Percentiles rank a stretch among this genome's conserved stretches.
Evolutionary conservation across 1,140 invertebrate species (phyloP).

Genomic region (Aphidius ervi): DNA sequence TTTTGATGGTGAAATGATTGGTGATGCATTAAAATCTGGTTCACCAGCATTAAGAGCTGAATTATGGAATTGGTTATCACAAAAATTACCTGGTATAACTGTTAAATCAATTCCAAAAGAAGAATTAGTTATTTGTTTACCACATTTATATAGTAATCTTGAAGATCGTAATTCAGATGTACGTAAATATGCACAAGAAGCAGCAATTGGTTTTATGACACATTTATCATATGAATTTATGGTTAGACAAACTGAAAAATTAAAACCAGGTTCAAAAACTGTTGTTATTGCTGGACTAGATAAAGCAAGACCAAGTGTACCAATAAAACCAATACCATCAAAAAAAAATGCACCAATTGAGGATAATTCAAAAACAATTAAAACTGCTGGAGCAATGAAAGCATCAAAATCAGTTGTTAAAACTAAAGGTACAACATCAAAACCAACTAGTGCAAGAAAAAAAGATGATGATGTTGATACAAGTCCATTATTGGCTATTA

Average conservation of each 20-base stretch:
- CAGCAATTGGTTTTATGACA: conserved; percentile 87
- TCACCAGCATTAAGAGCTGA: conserved; percentile 78
- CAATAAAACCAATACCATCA: conserved; percentile 72
- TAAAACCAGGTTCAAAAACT: conserved; percentile 84
- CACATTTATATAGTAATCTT: conserved; percentile 75
- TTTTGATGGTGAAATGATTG: conserved; percentile 85
- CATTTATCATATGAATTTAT: conserved; percentile 84
- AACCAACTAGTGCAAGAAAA: conserved; percentile 58
- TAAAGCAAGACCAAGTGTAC: conserved; percentile 79
- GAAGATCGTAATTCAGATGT: conserved; percentile 91
- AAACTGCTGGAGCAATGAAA: conserved; percentile 54
- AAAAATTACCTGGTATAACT: conserved; percentile 70
- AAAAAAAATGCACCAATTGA: conserved; percentile 55
- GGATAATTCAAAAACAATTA: conserved; percentile 52
- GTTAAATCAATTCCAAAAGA: conserved; percentile 73
- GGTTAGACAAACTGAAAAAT: conserved; percentile 71
- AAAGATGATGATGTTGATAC: conserved; percentile 85
- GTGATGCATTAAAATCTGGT: conserved; percentile 78
- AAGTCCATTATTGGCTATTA: conserved; percentile 75
- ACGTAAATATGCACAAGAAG: conserved; percentile 83
- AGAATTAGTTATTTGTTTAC: conserved; percentile 75
- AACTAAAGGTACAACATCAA: conserved; percentile 34
- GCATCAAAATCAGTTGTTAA: conserved; percentile 41
- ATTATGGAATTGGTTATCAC: conserved; percentile 79
- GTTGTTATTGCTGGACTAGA: conserved; percentile 76